phyloP scores from a whole-genome alignment of 1,140 invertebrate genomes.

The Drosophila fuyamai region DNA sequence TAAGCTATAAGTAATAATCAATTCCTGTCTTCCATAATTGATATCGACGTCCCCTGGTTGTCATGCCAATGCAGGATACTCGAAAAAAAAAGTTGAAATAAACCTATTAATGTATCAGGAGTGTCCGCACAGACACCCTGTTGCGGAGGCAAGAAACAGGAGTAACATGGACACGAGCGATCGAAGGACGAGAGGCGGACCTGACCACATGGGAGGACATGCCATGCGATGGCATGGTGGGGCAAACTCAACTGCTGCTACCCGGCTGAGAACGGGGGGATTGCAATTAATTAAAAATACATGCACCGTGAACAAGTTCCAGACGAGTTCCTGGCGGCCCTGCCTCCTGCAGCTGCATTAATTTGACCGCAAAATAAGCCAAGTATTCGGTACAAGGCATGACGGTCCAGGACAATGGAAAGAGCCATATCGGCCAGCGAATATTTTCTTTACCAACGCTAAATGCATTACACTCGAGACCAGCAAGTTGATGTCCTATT shows the following conservation, averaged over 20 bases:
- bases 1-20: conserved; percentile 1
- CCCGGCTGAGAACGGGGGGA: conserved; percentile 11
- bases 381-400: conserved; percentile 37
- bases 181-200: conserved; percentile 1
- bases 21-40: not conserved
- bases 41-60: conserved; percentile 1
- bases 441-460: conserved; percentile 50
- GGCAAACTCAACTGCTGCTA: conserved; percentile 25
- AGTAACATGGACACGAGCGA: conserved; percentile 6
- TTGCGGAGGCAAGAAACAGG: conserved; percentile 6
- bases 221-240: conserved; percentile 25
- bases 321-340: conserved; percentile 49
- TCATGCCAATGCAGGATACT: conserved; percentile 3
- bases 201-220: conserved; percentile 54
- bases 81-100: conserved; percentile 31
- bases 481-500: conserved; percentile 17
- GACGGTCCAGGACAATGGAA: conserved; percentile 3
- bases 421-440: conserved; percentile 16
- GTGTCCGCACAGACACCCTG: conserved; percentile 1
- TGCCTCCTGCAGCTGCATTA: conserved; percentile 42
- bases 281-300: conserved; percentile 82
- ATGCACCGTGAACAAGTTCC: conserved; percentile 68
- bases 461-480: conserved; percentile 65
- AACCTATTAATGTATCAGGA: conserved; percentile 42
- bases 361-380: conserved; percentile 69